Base-by-base conservation (phyloP, 2,888 invertebrate species). In the Sinodicranocentrus sp. region DNA sequence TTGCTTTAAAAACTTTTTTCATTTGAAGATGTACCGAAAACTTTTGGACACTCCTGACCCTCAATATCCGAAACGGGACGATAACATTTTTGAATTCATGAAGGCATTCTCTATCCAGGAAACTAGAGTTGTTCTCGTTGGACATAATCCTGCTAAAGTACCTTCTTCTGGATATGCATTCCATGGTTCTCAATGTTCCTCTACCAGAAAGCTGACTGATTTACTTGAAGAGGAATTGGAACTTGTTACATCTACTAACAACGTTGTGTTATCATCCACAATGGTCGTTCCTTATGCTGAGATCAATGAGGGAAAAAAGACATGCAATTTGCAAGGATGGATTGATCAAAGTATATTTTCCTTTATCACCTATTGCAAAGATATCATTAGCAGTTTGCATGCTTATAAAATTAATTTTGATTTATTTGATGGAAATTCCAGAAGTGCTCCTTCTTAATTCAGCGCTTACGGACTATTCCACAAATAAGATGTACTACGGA, bases 61-160 rank as follows among this genome's bases (percentile, higher is more conserved):
- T n/a, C n/a, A n/a, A n/a, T n/a, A n/a, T n/a, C n/a, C n/a, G n/a
- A n/a, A n/a, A n/a, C n/a, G n/a, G n/a, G n/a, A n/a, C n/a, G n/a
- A n/a, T n/a, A n/a, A n/a, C n/a, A n/a, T 52, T 52, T 52, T 52
- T 15, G n/a, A 17, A 52, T 52, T 52, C 19, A 52, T 52, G 52
- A 52, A 5, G 5, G 52, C 8, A n/a, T 52, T 52, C 19, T 3
- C 5, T n/a, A 52, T 52, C 15, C 3, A 52, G 2, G 2, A 3
- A 2, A 52, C 52, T 3, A 3, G 52, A n/a, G 52, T 52, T 3
- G 52, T 52, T 17, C 15, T 52, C 19, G 52, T 52, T 15, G 52
- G 52, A 15, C 52, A 52, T 2, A n/a, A 52, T 52, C 52, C 52
- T 17, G n/a, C 2, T 5, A 3, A 17, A 3, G 52, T 3, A 17